phyloP scores from a whole-genome alignment of 2,888 invertebrate genomes.

The Diplolepis rosae region DNA sequence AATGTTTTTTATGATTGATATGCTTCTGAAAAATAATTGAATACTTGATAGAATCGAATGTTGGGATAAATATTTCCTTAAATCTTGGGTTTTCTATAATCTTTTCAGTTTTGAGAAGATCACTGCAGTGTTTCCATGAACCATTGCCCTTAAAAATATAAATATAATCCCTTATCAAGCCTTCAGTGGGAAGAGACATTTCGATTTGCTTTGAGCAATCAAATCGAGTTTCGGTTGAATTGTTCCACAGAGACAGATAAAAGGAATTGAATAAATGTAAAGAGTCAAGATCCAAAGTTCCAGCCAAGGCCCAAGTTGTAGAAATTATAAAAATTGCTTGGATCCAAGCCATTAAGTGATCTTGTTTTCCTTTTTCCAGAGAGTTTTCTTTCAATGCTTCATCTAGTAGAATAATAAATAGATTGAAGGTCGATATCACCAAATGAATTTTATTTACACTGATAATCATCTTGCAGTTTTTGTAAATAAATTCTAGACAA shows the following conservation, averaged over 20 bases:
- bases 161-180: constrained; percentile 76
- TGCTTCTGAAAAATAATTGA: constrained; percentile 76
- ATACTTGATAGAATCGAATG: constrained; percentile 77
- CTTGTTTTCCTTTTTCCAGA: constrained; percentile 65
- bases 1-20: constrained; percentile 75
- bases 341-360: constrained; percentile 74
- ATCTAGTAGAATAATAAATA: constrained; percentile 68
- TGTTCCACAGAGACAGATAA: constrained; percentile 69
- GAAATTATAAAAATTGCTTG: constrained; percentile 76
- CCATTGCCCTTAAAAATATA: constrained; percentile 78
- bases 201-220: constrained; percentile 76
- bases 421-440: constrained; percentile 65
- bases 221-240: constrained; percentile 72
- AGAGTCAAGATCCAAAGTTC: constrained; percentile 74
- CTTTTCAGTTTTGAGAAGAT: constrained; percentile 75
- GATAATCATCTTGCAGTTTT: constrained; percentile 72
- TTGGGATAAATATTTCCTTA: constrained; percentile 75
- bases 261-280: constrained; percentile 69
- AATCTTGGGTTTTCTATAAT: constrained; percentile 54
- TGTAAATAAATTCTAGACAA: constrained; percentile 75
- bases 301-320: constrained; percentile 76
- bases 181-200: constrained; percentile 75
- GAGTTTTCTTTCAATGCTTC: constrained; percentile 61
- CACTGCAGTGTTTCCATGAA: constrained; percentile 78
- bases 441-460: constrained; percentile 67